Base-by-base conservation (phyloP, 2,888 invertebrate species). In the Lucinisca nassula region DNA sequence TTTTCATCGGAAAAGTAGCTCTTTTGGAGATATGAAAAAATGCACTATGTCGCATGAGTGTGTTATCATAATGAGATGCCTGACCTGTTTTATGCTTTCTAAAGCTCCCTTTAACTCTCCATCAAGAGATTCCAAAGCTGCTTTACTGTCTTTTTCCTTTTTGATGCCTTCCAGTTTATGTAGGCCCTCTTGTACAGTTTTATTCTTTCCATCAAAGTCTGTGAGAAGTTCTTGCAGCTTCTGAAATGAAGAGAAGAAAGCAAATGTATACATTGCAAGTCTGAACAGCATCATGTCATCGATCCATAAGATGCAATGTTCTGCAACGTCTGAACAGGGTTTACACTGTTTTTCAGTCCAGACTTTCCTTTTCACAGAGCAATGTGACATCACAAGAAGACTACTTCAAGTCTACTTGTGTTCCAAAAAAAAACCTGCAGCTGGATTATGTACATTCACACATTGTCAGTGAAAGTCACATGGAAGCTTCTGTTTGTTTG, bases 91-190 rank as follows among this genome's bases (percentile, higher is more conserved):
- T 35, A 92, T 82, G 74, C 90, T 81, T 45, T 89, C 82, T 27
- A 91, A 78, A 14, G 92, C 88, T 32, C 87, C 90, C 32, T 87
- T 78, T 4, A 93, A 87, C 58, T 93, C 91, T 10, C 87, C 87
- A 40, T 90, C 90, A 1, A 93, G 85, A 6, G 87, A 85, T 40
- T 93, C 93, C 76, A 92, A 84, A 17, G 85, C 82, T 14, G 83
- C 79, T 38, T 91, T 91, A n/a, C 86, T 89, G 86, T 93, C 92
- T 82, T 93, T 92, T 12, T 93, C 92, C 72, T 91, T 92, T 80
- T 92, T 93, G 0, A 87, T 76, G 12, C 81, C 75, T 32, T 92
- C 92, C 27, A 92, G 78, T 78, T 90, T 92, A 74, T 90, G 91
- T 40, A 93, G 74, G 55, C 86, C 88, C 37, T 87, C 82, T 37